A percentile compares a stretch with the other conserved stretches of the same genome.
These are phyloP conservation scores for Coregonus sp. DNA, from an alignment of 2,797 vertebrate genomes.

Conservation along the genomic window DNA sequence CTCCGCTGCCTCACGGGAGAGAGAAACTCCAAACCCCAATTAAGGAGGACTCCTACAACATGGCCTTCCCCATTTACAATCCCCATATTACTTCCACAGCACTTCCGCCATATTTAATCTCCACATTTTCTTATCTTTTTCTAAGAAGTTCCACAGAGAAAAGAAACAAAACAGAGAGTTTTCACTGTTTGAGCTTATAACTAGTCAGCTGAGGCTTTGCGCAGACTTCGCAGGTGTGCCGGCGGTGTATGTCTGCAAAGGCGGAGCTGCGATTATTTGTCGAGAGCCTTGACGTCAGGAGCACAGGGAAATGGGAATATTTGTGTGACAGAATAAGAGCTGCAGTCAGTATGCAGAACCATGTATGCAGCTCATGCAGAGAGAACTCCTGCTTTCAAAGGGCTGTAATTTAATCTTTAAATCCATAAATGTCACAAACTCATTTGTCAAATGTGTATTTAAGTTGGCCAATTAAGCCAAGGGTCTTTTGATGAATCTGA, in stretches of 20 bases:
- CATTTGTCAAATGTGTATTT: not conserved
- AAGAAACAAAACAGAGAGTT: conserved; percentile 7
- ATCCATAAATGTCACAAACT: not conserved
- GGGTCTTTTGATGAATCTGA: not conserved
- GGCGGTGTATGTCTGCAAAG: conserved; percentile 19
- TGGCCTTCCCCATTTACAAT: conserved; percentile 49
- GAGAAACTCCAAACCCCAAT: conserved; percentile 58
- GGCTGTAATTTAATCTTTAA: not conserved
- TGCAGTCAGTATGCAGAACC: not conserved
- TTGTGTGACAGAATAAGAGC: conserved; percentile 16
- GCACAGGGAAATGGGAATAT: conserved; percentile 6
- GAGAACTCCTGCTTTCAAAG: not conserved
- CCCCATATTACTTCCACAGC: conserved; percentile 52
- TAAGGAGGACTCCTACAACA: conserved; percentile 52
- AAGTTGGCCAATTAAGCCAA: not conserved
- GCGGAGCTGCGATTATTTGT: conserved; percentile 19
- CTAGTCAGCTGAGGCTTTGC: conserved; percentile 26
- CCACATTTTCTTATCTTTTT: conserved; percentile 9
- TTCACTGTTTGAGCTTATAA: conserved; percentile 38
- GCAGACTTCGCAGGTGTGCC: conserved; percentile 16
- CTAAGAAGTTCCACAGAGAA: not conserved
- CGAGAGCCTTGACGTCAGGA: conserved; percentile 25
- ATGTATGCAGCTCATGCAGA: not conserved
- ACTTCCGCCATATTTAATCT: conserved; percentile 44
- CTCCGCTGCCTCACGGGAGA: conserved; percentile 42